Base-by-base conservation (phyloP, 2,888 invertebrate species). In the Dolichopus griseipennis region DNA sequence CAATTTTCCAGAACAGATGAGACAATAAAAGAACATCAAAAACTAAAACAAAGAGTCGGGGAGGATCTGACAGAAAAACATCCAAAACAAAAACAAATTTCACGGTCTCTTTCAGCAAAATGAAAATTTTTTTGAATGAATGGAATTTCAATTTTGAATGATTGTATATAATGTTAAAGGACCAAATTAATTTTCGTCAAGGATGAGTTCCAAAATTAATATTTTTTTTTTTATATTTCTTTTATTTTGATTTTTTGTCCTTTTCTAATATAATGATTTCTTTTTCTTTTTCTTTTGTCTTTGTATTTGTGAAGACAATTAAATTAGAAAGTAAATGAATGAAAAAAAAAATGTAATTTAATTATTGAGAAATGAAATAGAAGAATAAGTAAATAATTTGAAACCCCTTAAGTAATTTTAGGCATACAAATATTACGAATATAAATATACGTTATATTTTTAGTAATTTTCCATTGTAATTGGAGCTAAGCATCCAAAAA, bases 1-100 rank as follows among this genome's bases (percentile, higher is more conserved):
- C 63, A 63, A 63, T 63, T 63, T 63, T 52, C 52, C 15, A 52
- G 15, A 52, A 52, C 52, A 52, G 18, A 52, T 52, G 52, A 52
- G 52, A 52, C 15, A 18, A 52, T 52, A 52, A 52, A 52, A 52
- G n/a, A 43, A 43, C 34, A 34, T 34, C 37, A 37, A 37, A 37
- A 37, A 34, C 6, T 7, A 34, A 12, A 37, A 37, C 8, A 37
- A 5, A 37, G 37, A 10, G 8, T 34, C 6, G 34, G 34, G 8
- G 12, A 10, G 37, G 8, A 37, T n/a, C n/a, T 37, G 37, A 10
- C 12, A 10, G 8, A 12, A 37, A 37, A 37, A 10, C 37, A 10
- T 37, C 12, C 10, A 7, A 37, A 37, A 37, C 6, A 37, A 10
- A 27, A 27, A 27, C 27, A 27, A 27, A 27, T 27, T 27, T 27